Base-by-base conservation (phyloP, 2,888 invertebrate genomes). In the Tholera decimalis region DNA sequence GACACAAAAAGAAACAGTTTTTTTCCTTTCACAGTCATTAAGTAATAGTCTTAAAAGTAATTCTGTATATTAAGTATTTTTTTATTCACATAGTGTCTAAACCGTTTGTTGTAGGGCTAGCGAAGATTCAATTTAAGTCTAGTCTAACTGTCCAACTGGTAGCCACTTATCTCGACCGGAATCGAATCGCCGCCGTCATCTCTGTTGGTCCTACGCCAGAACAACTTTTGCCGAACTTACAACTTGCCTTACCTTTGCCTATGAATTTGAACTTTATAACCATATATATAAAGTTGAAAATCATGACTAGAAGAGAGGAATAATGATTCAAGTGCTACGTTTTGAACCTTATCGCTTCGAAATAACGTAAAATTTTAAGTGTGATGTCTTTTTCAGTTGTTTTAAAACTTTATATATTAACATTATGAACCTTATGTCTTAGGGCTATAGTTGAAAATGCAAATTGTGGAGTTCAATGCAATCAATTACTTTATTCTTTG, bases 131-230 rank as follows among this genome's bases (percentile, higher is more conserved):
- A 75, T 75, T 61, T 61, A 47, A 66, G 39, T 63, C 43, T 20
- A 20, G 43, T 46, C 55, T 26, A 26, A 62, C 69, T 68, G 66
- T 56, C 64, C 56, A 67, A 37, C 49, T 43, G 63, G 74, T 28
- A 56, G 24, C 20, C 33, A 59, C 63, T 75, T 78, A 78, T 66
- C 78, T 67, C 43, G 35, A 75, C 55, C 64, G 54, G 65, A 79
- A 78, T 79, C 69, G 61, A 75, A 72, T 72, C 61, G 49, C 39
- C 61, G 49, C 39, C 9, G 64, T 59, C 50, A 60, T 63, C 68
- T 50, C 54, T 9, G 43, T 67, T 79, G 78, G 75, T 72, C 0
- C n/a, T 1, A 7, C 56, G 78, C 78, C 78, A 79, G 33, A 66
- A 63, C 46, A 46, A 46, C 39, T 47, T 59, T 22, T 7, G 41